Evolutionary conservation across 2,113 vertebrate genomes (phyloP).

Genomic region (Buteo buteo): DNA sequence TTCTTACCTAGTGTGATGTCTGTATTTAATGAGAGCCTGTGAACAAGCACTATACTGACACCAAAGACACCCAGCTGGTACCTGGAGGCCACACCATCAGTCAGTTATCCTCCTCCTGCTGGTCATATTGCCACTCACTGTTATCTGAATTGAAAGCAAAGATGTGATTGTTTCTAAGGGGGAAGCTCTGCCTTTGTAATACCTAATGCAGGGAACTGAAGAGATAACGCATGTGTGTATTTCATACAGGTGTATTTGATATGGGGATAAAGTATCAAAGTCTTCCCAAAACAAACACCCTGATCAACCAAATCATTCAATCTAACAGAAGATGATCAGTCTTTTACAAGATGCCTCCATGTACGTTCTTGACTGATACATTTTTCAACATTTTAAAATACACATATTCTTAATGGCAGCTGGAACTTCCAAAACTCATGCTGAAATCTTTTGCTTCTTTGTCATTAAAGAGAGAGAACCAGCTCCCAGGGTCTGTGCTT

Average conservation of each 20-base stretch:
- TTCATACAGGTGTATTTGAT: neutral
- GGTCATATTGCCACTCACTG: neutral
- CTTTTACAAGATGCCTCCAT: neutral
- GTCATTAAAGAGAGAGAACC: neutral
- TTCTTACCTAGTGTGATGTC: neutral
- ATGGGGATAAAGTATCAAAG: neutral
- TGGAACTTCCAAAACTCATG: neutral
- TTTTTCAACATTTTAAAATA: neutral
- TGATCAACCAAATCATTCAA: neutral
- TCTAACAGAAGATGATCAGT: neutral
- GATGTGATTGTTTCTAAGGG: neutral
- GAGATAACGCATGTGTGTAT: neutral
- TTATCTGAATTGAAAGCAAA: neutral
- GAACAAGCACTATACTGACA: neutral
- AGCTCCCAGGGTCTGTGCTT: neutral
- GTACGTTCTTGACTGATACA: neutral
- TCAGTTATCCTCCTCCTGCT: neutral
- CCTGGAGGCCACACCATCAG: neutral
- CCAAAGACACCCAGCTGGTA: neutral
- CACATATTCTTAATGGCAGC: neutral
- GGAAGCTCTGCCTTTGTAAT: neutral
- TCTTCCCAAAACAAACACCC: neutral
- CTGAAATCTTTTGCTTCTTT: neutral
- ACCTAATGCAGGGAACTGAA: neutral
- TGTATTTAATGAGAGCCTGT: neutral